Evolutionary conservation across 2,888 invertebrate species (phyloP), one percentile per base, ranked within the genome.

Genomic region (Dusona sp.): DNA sequence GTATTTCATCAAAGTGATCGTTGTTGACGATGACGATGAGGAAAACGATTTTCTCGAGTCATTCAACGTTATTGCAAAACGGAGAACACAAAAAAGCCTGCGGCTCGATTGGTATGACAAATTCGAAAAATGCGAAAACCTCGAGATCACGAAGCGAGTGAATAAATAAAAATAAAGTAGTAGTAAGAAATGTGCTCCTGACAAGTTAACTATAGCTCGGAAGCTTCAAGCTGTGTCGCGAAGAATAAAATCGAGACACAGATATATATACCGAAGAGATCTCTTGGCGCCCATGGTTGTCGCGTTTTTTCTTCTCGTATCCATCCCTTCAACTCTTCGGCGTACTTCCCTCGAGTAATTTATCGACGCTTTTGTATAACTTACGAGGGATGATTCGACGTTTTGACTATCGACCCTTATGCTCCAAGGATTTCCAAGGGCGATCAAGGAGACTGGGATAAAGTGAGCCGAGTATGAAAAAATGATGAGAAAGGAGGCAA

Each of bases 341-440:
- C 38, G 3, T 57, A 22, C 57, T 70, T 36, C 61, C 25, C 74
- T 73, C 79, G 61, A 70, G 75, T 82, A 75, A 85, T 85, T 79
- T 82, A 85, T 85, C 79, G 79, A 79, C 68, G 67, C 73, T 74
- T 38, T 51, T 79, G 82, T 70, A 82, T 85, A 74, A 79, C 79
- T 74, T 73, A 75, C 74, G 74, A 75, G 75, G 70, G 61, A 79
- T 85, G 85, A 85, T 85, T 79, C 79, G 74, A 83, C 79, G 51
- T 82, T 85, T 82, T 85, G 85, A 82, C 79, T 82, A 85, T 79
- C 78, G 74, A 65, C 74, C 75, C 79, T 82, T 64, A 67, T 61
- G 74, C 78, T 82, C 70, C 57, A 48, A 48, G 72, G 36, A 79
- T 73, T 73, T 57, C 36, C 73, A 29, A 33, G 45, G 36, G 16